phyloP scores from a whole-genome alignment of 2,797 vertebrate species.

The Smutsia temminckii region DNA sequence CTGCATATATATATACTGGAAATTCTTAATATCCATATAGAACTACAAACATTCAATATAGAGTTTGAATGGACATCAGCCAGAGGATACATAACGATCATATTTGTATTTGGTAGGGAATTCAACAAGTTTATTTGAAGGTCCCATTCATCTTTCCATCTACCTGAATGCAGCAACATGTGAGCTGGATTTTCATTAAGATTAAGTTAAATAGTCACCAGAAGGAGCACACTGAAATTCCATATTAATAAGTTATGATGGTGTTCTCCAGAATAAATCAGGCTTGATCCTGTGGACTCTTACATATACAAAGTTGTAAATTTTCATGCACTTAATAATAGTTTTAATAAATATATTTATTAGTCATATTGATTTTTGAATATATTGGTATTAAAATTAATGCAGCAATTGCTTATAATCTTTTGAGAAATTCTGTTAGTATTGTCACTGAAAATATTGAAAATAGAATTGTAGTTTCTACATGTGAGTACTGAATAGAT shows the following conservation, averaged over 20 bases:
- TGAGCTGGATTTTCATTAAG: neutral
- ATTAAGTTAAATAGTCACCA: neutral
- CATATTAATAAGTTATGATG: neutral
- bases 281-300: neutral
- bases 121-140: neutral
- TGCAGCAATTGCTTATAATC: neutral
- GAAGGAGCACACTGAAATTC: neutral
- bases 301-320: neutral
- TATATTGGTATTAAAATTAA: neutral
- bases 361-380: neutral
- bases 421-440: neutral
- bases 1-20: neutral
- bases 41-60: neutral
- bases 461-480: neutral
- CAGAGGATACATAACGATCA: neutral
- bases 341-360: neutral
- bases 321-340: neutral
- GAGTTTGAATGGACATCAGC: neutral
- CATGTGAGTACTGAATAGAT: neutral
- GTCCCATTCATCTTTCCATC: neutral
- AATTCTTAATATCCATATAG: neutral
- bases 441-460: neutral
- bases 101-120: neutral
- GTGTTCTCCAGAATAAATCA: neutral
- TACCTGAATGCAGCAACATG: neutral